phyloP scores from a whole-genome alignment of 2,888 invertebrate genomes.

The Dynastes maya region DNA sequence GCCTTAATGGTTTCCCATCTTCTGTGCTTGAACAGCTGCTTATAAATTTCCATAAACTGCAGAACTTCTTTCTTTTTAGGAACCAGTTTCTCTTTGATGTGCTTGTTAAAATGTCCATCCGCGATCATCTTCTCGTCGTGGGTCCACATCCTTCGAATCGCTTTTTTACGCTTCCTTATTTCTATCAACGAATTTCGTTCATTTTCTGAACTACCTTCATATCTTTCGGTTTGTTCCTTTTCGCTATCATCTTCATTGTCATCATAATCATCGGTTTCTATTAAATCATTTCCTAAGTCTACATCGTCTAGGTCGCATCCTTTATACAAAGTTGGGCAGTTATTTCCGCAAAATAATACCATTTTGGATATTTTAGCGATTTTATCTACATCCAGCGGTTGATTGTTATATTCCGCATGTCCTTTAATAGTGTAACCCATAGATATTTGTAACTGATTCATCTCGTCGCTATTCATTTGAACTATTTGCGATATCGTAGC shows the following conservation, averaged over 20 bases:
- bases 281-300: too few relatives aligned
- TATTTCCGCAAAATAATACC: too few relatives aligned
- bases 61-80: constrained; percentile 35
- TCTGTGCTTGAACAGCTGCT: constrained; percentile 9
- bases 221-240: too few relatives aligned
- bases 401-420: neutral
- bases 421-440: neutral
- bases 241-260: too few relatives aligned
- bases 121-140: constrained; percentile 11
- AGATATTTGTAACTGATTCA: neutral
- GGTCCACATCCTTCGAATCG: constrained; percentile 2
- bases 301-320: too few relatives aligned
- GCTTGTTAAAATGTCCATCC: constrained; percentile 4
- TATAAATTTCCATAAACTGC: constrained; percentile 11
- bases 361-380: too few relatives aligned
- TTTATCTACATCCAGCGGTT: too few relatives aligned
- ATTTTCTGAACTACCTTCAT: too few relatives aligned
- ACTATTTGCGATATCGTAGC: constrained; percentile 14
- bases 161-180: neutral
- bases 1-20: constrained; percentile 29
- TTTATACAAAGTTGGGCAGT: too few relatives aligned
- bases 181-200: too few relatives aligned
- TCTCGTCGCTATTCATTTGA: neutral
- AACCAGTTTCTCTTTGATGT: constrained; percentile 7
- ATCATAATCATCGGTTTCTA: too few relatives aligned